Evolutionary conservation across 2,797 vertebrate species (phyloP).

Genomic region (Enteromius paludinosus): DNA sequence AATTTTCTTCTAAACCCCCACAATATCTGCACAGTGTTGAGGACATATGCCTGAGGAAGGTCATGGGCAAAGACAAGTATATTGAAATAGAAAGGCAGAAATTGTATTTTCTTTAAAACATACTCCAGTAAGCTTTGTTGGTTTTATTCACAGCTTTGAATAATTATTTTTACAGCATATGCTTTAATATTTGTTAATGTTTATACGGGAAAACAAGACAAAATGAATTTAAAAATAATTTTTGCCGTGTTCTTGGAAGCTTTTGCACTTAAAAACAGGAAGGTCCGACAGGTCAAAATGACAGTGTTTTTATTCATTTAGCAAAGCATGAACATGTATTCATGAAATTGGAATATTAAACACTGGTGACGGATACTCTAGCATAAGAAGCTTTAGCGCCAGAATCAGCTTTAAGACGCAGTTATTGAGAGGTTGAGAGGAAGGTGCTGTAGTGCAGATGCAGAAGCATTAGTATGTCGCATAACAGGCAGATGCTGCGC

Average conservation of each 20-base stretch:
- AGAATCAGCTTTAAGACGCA: not conserved
- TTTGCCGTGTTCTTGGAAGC: not conserved
- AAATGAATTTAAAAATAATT: not conserved
- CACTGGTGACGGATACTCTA: not conserved
- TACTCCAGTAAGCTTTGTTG: not conserved
- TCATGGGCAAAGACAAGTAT: not conserved
- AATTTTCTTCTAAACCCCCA: too few relatives aligned
- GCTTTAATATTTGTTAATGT: not conserved
- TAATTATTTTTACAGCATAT: not conserved
- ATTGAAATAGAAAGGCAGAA: not conserved
- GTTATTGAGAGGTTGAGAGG: not conserved
- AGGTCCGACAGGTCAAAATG: not conserved
- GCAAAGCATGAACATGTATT: constrained; percentile 10
- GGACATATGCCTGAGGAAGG: not conserved
- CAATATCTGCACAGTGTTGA: not conserved
- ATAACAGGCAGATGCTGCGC: constrained; percentile 6
- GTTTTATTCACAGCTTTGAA: not conserved
- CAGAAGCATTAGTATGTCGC: constrained; percentile 1
- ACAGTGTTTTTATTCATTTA: not conserved
- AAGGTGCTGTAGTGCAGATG: not conserved
- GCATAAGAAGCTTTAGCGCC: not conserved
- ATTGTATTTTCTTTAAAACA: not conserved
- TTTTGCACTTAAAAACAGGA: not conserved
- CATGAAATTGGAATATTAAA: constrained; percentile 9
- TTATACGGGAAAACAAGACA: not conserved